A percentile compares a stretch with the other conserved stretches of the same genome.
Evolutionary conservation across 1,140 invertebrate species (phyloP).

Genomic region (Temnothorax longispinosus): DNA sequence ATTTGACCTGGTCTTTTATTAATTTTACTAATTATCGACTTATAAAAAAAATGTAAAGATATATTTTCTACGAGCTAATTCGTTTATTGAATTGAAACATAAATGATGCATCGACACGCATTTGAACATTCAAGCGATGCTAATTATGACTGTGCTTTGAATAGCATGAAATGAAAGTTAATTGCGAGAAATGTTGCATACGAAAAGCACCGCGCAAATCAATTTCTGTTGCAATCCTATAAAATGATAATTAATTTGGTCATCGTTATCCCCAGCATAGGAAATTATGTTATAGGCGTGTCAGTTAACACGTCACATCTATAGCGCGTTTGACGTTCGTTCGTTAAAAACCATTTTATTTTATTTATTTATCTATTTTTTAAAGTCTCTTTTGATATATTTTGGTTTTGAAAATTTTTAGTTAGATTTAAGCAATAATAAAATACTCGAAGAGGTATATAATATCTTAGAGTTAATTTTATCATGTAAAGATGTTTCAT

Average conservation of each 20-base stretch:
- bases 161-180: constrained; percentile 34
- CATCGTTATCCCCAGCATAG: constrained; percentile 1
- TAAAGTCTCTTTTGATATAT: not conserved
- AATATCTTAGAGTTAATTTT: not conserved
- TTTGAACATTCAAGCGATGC: constrained; percentile 31
- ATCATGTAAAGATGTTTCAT: not conserved
- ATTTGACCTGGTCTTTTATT: not conserved
- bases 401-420: not conserved
- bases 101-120: constrained; percentile 23
- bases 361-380: not conserved
- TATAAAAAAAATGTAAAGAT: not conserved
- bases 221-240: constrained; percentile 36
- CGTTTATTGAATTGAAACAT: constrained; percentile 26
- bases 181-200: constrained; percentile 35
- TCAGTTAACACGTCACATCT: not conserved
- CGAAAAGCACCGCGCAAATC: not conserved
- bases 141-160: constrained; percentile 40
- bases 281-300: not conserved
- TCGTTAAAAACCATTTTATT: not conserved
- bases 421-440: not conserved
- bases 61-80: constrained; percentile 9
- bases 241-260: constrained; percentile 49
- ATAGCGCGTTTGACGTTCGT: not conserved
- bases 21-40: not conserved
- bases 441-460: not conserved